These are phyloP conservation scores for Drosophila ezoana DNA, from an alignment of 2,888 invertebrate genomes.

Conservation along the genomic window DNA sequence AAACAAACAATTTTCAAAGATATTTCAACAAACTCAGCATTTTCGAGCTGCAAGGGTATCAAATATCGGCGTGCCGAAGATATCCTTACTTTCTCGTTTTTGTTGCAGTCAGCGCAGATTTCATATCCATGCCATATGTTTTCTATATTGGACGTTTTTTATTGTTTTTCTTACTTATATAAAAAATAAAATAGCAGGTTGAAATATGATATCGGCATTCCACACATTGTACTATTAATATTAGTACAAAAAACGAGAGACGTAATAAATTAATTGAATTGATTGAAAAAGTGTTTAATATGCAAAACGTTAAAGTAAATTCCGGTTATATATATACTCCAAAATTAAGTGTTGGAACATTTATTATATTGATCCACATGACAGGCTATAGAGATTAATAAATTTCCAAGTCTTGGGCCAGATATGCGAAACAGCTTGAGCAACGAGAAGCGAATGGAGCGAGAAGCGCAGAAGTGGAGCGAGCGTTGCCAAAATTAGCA, in stretches of 20 bases:
- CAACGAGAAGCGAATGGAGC: neutral
- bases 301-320: neutral
- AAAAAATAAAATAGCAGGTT: neutral
- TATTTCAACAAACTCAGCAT: too few species aligned
- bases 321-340: neutral
- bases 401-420: conserved; percentile 4
- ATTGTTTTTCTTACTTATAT: too few species aligned
- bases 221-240: neutral
- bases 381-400: conserved; percentile 17
- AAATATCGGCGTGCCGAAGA: too few species aligned
- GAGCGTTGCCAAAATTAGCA: conserved; percentile 51
- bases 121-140: too few species aligned
- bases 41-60: too few species aligned
- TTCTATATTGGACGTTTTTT: too few species aligned
- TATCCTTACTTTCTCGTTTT: too few species aligned
- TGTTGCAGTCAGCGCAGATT: too few species aligned
- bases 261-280: neutral
- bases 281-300: too few species aligned
- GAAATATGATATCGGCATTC: neutral
- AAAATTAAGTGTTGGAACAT: conserved; percentile 10
- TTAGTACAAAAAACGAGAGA: neutral
- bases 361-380: conserved; percentile 9
- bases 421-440: conserved; percentile 23
- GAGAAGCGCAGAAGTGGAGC: too few species aligned
- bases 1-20: too few species aligned